These are phyloP conservation scores for Aricia agestis DNA, from an alignment of 1,140 invertebrate species.

Conservation along the genomic window DNA sequence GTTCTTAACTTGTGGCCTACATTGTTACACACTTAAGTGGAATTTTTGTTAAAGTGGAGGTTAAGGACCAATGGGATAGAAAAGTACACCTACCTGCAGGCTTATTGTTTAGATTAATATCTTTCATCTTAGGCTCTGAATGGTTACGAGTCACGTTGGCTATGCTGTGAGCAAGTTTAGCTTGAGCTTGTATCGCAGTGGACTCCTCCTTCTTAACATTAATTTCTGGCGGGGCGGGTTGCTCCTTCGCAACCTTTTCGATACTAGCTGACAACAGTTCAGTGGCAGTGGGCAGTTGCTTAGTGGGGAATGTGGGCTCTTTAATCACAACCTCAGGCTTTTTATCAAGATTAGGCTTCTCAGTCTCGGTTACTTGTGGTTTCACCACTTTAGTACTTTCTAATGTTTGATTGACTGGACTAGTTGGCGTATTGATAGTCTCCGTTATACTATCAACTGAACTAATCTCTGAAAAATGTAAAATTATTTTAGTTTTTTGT, in stretches of 20 bases:
- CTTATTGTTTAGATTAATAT: conserved; percentile 66
- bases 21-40: no score
- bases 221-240: conserved; percentile 28
- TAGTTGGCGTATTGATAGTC: conserved; percentile 61
- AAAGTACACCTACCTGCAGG: conserved; percentile 46
- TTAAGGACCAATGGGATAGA: no score
- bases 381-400: conserved; percentile 38
- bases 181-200: conserved; percentile 60
- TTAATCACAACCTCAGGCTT: conserved; percentile 46
- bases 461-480: conserved; percentile 59
- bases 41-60: no score
- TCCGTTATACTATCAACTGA: conserved; percentile 60
- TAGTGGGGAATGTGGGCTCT: conserved; percentile 38
- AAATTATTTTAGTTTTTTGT: neutral
- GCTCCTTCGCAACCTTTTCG: conserved; percentile 60
- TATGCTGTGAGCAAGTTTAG: conserved; percentile 60
- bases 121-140: conserved; percentile 64
- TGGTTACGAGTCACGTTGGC: conserved; percentile 52
- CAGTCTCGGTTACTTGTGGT: conserved; percentile 39
- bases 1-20: no score
- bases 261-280: conserved; percentile 59
- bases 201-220: conserved; percentile 37
- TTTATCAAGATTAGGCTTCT: conserved; percentile 35
- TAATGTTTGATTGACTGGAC: conserved; percentile 50
- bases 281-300: conserved; percentile 44